Evolutionary conservation across 2,797 vertebrate species (phyloP), one percentile per base, ranked within the genome.

Genomic region (Chaetodon trifasciatus): DNA sequence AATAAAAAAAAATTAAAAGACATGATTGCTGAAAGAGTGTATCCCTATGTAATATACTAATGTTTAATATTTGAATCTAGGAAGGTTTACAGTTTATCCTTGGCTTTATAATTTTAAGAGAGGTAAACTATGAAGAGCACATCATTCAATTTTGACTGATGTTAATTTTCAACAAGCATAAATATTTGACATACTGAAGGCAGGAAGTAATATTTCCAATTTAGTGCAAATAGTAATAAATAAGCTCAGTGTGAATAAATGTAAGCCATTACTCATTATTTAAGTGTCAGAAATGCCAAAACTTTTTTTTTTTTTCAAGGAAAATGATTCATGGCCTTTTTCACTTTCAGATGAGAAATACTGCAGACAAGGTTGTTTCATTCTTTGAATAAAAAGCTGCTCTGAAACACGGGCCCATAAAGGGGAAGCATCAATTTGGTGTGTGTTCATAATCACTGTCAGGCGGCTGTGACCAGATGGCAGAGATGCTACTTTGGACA

Each of bases 391-490:
- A 73, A 86, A 80, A 85, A 78, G 73, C 73, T 63, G 69, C 86
- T 81, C 81, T 78, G 78, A 81, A 82, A 79, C 69, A 70, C 32
- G 56, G 69, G 47, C 64, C 61, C 83, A 88, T 81, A 80, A 90
- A 92, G 61, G 63, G 85, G 74, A 83, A 64, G 62, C 76, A 70
- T 88, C 80, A 72, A 82, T 92, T 90, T 84, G 81, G 86, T 89
- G 77, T 82, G 74, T 85, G 85, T 81, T 86, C 76, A 70, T 88
- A 90, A 89, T 91, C 76, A 85, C 86, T 85, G 83, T 90, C 85
- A 89, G 87, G 80, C 81, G 86, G 86, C 85, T 91, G 78, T 88
- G 88, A 90, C 86, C 93, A 95, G 94, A 95, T 94, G 93, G 93
- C 93, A 89, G 62, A 70, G 81, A 90, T 83, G 87, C 85, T 84